Evolutionary conservation across 2,888 invertebrate species (phyloP).

Genomic region (Opisthograptis luteolata): DNA sequence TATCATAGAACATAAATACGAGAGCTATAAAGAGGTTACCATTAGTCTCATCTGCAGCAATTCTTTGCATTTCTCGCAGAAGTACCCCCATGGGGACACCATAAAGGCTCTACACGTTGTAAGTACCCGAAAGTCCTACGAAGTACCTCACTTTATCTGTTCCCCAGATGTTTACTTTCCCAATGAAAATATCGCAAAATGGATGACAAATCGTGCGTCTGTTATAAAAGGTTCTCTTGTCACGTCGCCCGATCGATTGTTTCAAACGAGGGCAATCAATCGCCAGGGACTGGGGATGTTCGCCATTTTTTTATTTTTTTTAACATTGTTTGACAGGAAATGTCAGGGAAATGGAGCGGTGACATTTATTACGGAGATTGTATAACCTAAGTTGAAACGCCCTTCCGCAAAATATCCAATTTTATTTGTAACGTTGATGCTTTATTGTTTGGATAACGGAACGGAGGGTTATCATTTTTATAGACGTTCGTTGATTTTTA

Average conservation of each 20-base stretch:
- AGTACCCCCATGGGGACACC: no score
- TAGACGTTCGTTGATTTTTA: no score
- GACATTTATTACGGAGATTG: constrained; percentile 10
- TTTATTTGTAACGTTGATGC: neutral
- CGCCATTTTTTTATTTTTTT: constrained; percentile 1
- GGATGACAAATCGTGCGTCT: constrained; percentile 10
- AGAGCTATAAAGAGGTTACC: no score
- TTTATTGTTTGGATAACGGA: no score
- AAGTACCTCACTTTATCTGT: neutral
- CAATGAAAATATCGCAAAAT: constrained; percentile 21
- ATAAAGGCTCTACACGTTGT: no score
- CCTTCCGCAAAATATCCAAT: no score
- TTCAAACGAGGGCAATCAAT: constrained; percentile 38
- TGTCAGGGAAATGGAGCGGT: constrained; percentile 18
- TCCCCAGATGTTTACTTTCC: neutral
- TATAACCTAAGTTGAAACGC: neutral
- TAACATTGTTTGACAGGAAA: constrained; percentile 23
- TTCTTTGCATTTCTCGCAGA: no score
- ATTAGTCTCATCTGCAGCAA: no score
- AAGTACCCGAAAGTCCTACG: no score
- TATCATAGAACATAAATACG: no score
- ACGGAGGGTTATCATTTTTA: no score
- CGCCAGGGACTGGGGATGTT: constrained; percentile 13
- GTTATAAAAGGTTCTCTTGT: constrained; percentile 1
- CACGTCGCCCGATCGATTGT: constrained; percentile 29